These are phyloP conservation scores for Mormyrus lacerda DNA, from an alignment of 2,113 vertebrate species.

Conservation along the genomic window DNA sequence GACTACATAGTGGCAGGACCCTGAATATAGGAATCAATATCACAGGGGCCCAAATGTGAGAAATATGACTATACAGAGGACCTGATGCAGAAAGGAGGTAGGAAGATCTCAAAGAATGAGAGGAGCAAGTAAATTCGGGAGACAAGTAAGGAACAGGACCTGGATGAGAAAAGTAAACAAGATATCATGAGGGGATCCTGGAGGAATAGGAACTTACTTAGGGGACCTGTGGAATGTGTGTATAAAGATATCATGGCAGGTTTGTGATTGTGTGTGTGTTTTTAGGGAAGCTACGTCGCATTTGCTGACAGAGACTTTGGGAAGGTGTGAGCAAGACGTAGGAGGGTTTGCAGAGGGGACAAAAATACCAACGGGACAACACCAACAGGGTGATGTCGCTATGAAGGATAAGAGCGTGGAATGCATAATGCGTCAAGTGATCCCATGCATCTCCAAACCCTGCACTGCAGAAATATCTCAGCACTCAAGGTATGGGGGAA, in stretches of 20 bases:
- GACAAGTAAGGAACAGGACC: not conserved
- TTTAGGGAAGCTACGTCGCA: not conserved
- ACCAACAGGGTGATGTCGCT: conserved; percentile 21
- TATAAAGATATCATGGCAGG: not conserved
- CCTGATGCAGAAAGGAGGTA: not conserved
- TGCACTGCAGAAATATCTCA: conserved; percentile 29
- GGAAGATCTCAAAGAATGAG: not conserved
- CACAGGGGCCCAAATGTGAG: not conserved
- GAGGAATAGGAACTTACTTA: not conserved
- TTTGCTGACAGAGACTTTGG: not conserved
- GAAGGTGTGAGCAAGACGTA: not conserved
- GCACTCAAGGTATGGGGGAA: not conserved
- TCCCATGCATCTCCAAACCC: conserved; percentile 30
- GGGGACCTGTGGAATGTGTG: not conserved
- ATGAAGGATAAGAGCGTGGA: conserved; percentile 25
- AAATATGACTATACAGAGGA: not conserved
- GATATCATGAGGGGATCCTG: not conserved
- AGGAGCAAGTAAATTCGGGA: not conserved
- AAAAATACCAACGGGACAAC: conserved; percentile 1
- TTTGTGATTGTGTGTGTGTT: not conserved
- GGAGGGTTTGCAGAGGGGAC: not conserved
- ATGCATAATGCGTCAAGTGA: conserved; percentile 7
- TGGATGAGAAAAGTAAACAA: not conserved
- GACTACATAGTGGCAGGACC: not conserved
- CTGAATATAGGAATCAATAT: too few relatives aligned